phyloP scores from a whole-genome alignment of 2,888 invertebrate genomes.

The Orthosia cruda region DNA sequence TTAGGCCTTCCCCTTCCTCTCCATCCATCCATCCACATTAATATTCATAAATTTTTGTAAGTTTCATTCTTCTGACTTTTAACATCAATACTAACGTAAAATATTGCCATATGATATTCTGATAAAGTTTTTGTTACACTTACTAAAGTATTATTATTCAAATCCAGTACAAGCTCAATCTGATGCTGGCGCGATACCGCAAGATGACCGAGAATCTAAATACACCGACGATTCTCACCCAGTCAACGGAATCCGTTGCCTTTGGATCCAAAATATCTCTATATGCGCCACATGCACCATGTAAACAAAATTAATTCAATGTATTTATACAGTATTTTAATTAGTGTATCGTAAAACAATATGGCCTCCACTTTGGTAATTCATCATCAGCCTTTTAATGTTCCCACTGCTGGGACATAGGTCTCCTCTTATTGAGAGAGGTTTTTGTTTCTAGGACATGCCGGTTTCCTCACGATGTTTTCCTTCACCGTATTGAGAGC shows the following conservation, averaged over 20 bases:
- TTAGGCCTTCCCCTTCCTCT: too few species aligned
- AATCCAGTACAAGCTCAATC: conserved; percentile 82
- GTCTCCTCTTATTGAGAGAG: too few species aligned
- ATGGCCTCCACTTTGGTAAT: neutral
- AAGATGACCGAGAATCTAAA: conserved; percentile 87
- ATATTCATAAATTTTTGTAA: too few species aligned
- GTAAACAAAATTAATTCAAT: conserved; percentile 25
- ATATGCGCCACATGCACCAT: conserved; percentile 84
- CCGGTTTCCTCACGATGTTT: too few species aligned
- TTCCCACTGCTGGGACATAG: too few species aligned
- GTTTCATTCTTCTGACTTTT: too few species aligned
- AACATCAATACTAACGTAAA: neutral
- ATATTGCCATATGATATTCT: neutral
- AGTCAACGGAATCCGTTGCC: conserved; percentile 80
- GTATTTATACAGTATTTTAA: neutral
- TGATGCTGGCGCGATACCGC: conserved; percentile 86
- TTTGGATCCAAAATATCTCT: conserved; percentile 86
- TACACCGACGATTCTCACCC: conserved; percentile 81
- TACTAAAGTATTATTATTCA: neutral
- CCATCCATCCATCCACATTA: too few species aligned
- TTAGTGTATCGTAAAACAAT: neutral
- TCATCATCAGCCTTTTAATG: too few species aligned
- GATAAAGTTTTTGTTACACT: neutral
- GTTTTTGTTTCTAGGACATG: too few species aligned
- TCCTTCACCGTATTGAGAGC: too few species aligned